Conservation (phyloP, 2,797 vertebrate species). For the Heteromormyrus szaboi region DNA sequence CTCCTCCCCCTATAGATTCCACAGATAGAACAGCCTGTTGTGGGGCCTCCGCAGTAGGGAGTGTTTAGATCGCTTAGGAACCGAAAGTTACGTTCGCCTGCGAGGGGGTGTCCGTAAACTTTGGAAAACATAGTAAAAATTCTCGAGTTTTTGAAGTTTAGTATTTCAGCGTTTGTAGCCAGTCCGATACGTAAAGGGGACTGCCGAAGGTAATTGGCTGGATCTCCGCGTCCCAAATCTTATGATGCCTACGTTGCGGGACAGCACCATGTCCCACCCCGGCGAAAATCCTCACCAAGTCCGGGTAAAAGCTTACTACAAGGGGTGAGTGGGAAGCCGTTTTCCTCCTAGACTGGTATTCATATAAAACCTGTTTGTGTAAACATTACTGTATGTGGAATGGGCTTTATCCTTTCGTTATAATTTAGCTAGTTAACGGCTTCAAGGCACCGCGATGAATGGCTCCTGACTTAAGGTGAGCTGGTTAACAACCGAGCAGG, state of each 20-base stretch:
- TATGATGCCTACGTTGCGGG: conserved; percentile 94
- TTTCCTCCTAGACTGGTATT: background rate
- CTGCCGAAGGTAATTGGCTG: background rate
- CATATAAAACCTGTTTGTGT: background rate
- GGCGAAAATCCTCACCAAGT: conserved; percentile 89
- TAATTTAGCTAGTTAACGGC: background rate
- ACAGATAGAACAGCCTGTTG: conserved; percentile 50
- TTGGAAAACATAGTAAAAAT: background rate
- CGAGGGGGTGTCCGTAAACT: background rate
- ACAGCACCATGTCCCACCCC: conserved; percentile 84
- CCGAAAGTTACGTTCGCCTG: conserved; percentile 49
- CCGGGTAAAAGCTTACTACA: conserved; percentile 95
- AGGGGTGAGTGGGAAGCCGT: conserved; percentile 74
- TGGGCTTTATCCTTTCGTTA: background rate
- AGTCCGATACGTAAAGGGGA: conserved; percentile 19
- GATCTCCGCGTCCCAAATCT: conserved; percentile 44
- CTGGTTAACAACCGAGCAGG: background rate
- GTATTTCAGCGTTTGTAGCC: background rate
- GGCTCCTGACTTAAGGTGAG: background rate
- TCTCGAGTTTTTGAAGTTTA: background rate
- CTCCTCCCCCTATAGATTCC: conserved; percentile 44
- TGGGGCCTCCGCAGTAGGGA: conserved; percentile 64
- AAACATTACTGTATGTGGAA: background rate
- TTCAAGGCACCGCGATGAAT: background rate
- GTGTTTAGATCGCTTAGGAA: conserved; percentile 52